Evolutionary conservation across 1,140 invertebrate genomes (phyloP).

Genomic region (Saccostrea cuccullata): DNA sequence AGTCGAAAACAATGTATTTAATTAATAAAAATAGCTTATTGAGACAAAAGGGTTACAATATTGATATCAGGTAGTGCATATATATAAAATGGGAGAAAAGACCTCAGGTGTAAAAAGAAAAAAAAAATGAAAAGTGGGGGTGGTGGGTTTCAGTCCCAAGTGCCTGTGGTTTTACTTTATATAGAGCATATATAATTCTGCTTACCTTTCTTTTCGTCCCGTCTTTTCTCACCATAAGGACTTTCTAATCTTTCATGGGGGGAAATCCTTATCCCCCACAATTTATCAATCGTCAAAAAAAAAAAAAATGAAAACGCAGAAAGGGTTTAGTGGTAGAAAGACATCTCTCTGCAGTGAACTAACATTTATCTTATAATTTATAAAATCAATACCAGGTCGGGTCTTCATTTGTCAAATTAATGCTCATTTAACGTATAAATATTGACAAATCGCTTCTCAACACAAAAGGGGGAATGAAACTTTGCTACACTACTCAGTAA

Average conservation of each 20-base stretch:
- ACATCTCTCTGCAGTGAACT: not conserved
- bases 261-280: not conserved
- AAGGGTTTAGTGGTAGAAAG: not conserved
- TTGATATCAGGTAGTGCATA: too few relatives aligned
- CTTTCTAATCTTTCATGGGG: not conserved
- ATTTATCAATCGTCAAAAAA: not conserved
- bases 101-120: too few relatives aligned
- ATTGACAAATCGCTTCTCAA: not conserved
- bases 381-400: not conserved
- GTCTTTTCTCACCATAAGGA: not conserved
- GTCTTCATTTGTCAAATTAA: conserved; percentile 26
- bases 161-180: too few relatives aligned
- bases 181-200: too few relatives aligned
- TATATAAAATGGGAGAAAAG: too few relatives aligned
- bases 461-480: not conserved
- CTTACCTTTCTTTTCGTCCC: too few relatives aligned
- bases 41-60: too few relatives aligned
- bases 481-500: not conserved
- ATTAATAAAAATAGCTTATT: too few relatives aligned
- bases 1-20: too few relatives aligned
- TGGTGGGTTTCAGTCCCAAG: too few relatives aligned
- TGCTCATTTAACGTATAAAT: not conserved
- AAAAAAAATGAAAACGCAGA: not conserved
- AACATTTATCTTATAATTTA: conserved; percentile 5
- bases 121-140: too few relatives aligned